A percentile compares a stretch with the other conserved stretches of the same genome.
Conservation (phyloP, 2,113 vertebrate genomes). For the Callionymus lyra region DNA sequence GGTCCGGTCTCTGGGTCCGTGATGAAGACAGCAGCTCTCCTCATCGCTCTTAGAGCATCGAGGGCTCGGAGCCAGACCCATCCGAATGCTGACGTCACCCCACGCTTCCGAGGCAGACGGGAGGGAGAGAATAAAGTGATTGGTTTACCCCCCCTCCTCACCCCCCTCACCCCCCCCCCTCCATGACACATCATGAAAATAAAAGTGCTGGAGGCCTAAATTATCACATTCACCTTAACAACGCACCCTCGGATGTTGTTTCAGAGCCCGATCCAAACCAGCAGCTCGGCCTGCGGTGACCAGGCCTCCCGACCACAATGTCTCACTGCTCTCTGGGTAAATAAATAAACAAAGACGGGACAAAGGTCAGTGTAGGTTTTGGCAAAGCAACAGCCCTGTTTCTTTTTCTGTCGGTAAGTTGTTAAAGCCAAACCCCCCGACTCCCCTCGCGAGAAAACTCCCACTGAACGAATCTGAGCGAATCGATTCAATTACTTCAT, state of each 20-base stretch:
- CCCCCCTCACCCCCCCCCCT: slow-evolving; percentile 50
- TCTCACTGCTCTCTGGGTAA: slow-evolving; percentile 58
- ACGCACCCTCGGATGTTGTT: slow-evolving; percentile 67
- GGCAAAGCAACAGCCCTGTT: slow-evolving; percentile 32
- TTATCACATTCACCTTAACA: slow-evolving; percentile 70
- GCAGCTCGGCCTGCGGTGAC: slow-evolving; percentile 54
- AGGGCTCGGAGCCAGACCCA: slow-evolving; percentile 60
- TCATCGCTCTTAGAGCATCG: slow-evolving; percentile 61
- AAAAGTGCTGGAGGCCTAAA: slow-evolving; percentile 63
- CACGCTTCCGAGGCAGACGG: slow-evolving; percentile 35
- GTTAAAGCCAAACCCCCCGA: slow-evolving; percentile 14
- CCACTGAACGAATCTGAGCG: too few species aligned
- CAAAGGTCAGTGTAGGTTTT: slow-evolving; percentile 64
- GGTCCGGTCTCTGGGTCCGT: neutral
- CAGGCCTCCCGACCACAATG: slow-evolving; percentile 54
- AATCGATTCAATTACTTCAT: too few species aligned
- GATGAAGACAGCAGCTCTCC: slow-evolving; percentile 33
- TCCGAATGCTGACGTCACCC: slow-evolving; percentile 68
- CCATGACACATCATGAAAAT: slow-evolving; percentile 71
- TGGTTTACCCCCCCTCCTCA: slow-evolving; percentile 61
- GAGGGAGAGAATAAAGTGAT: slow-evolving; percentile 56
- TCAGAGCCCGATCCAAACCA: slow-evolving; percentile 63
- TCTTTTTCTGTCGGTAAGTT: slow-evolving; percentile 23
- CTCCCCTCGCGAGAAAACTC: slow-evolving; percentile 2
- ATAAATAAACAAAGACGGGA: slow-evolving; percentile 65